These are phyloP conservation scores for Prolemur simus DNA, from an alignment of 2,113 vertebrate species.

Conservation along the genomic window DNA sequence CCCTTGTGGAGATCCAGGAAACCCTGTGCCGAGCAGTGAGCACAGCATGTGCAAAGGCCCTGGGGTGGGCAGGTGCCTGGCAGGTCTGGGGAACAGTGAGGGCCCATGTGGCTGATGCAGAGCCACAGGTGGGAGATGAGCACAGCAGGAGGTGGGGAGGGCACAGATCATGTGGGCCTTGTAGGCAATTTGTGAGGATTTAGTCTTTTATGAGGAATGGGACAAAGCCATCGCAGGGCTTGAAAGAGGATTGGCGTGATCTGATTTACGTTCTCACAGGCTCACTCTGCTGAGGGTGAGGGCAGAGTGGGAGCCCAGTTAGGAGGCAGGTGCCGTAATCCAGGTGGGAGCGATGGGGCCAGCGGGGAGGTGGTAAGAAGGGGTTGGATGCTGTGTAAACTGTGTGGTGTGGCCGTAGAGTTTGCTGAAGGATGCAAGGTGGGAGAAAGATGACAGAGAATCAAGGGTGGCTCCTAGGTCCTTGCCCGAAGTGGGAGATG, in stretches of 20 bases:
- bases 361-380: background rate
- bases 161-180: accelerated
- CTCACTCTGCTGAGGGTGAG: background rate
- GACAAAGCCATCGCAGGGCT: background rate
- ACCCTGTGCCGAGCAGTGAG: background rate
- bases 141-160: background rate
- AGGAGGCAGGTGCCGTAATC: background rate
- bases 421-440: background rate
- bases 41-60: background rate
- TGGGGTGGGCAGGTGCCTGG: background rate
- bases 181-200: background rate
- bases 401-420: background rate
- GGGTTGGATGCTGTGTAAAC: background rate
- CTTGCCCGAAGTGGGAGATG: background rate
- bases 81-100: background rate
- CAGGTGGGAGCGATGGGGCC: background rate
- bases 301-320: background rate
- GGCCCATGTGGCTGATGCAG: background rate
- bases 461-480: background rate
- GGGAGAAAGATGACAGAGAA: background rate
- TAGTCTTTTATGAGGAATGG: background rate
- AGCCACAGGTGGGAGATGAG: background rate
- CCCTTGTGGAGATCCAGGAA: background rate
- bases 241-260: background rate
- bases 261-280: background rate